These are phyloP conservation scores for Acanthoscelides obtectus DNA, from an alignment of 2,888 invertebrate species.

Conservation along the genomic window DNA sequence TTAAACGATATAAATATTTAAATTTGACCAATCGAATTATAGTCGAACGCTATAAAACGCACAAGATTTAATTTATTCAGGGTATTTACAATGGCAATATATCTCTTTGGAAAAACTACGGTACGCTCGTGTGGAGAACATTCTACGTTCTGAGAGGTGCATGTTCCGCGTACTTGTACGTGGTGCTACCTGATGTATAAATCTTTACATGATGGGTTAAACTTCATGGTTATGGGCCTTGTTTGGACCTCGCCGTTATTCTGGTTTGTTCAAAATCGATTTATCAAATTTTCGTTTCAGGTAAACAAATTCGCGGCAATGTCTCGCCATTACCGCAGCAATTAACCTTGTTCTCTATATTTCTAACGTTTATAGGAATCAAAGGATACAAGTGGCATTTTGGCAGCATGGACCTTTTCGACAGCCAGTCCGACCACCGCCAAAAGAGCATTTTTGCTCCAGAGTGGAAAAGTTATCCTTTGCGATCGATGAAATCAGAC, in stretches of 20 bases:
- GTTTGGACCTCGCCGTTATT: neutral
- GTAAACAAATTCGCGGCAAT: neutral
- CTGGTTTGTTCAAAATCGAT: neutral
- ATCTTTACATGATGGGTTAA: conserved; percentile 9
- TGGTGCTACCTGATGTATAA: conserved; percentile 22
- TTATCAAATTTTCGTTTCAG: neutral
- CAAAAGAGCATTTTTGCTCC: too few species aligned
- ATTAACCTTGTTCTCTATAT: too few species aligned
- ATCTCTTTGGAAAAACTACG: conserved; percentile 18
- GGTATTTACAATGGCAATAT: conserved; percentile 2
- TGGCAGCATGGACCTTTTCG: too few species aligned
- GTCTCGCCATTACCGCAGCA: too few species aligned
- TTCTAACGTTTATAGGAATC: too few species aligned
- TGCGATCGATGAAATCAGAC: too few species aligned
- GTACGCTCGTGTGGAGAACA: conserved; percentile 15
- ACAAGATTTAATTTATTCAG: conserved; percentile 27
- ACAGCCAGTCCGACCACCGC: too few species aligned
- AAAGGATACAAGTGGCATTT: too few species aligned
- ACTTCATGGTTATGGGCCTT: too few species aligned
- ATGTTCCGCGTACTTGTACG: conserved; percentile 22
- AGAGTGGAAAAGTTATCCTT: too few species aligned
- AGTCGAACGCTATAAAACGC: conserved; percentile 25
- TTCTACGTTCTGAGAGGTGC: conserved; percentile 21
- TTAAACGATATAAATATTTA: conserved; percentile 33
- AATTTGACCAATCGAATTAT: conserved; percentile 32